Base-by-base conservation (phyloP, 1,140 invertebrate genomes). In the Ceratitis capitata region DNA sequence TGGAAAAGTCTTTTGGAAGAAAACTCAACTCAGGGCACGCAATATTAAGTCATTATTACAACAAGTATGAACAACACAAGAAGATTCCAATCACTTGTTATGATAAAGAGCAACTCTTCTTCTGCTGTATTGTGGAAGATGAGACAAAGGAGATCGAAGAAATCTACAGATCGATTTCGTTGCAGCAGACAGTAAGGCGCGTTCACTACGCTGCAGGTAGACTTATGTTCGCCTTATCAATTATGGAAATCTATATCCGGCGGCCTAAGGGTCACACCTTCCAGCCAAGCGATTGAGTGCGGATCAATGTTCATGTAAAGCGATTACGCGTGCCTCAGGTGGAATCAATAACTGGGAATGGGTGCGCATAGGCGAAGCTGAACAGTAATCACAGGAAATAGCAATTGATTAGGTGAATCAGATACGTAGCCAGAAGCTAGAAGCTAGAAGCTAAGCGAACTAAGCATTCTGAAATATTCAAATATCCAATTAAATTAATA, bases 241-340 rank as follows among this genome's bases (percentile, higher is more conserved):
- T 78, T 78, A 58, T 85, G 78, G 58, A 82, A 85, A 85, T 83
- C 85, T 85, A 83, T 85, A 85, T 85, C 78, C 82, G 85, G 84
- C 56, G 82, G 47, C 82, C 49, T 84, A 85, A 61, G 84, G 51
- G 78, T 85, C 85, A 85, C 85, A 85, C 82, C 85, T 85, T 82
- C 42, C 19, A n/a, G n/a, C 16, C 47, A 49, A 56, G 26, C 56
- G 26, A 61, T 26, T n/a, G n/a, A n/a, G n/a, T n/a, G n/a, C n/a
- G n/a, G n/a, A n/a, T n/a, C n/a, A 61, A 61, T 61, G 5, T 26
- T 26, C 12, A 26, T 26, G 26, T 26, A 61, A 19, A 3, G 56
- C 35, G 29, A 69, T 7, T 9, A 39, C 69, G 69, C 69, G 39
- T 78, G 69, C 69, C 39, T 42, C 32, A 78, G 45, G 7, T 78